Conservation (phyloP, 2,888 invertebrate species). For the Callyntrura sp. region DNA sequence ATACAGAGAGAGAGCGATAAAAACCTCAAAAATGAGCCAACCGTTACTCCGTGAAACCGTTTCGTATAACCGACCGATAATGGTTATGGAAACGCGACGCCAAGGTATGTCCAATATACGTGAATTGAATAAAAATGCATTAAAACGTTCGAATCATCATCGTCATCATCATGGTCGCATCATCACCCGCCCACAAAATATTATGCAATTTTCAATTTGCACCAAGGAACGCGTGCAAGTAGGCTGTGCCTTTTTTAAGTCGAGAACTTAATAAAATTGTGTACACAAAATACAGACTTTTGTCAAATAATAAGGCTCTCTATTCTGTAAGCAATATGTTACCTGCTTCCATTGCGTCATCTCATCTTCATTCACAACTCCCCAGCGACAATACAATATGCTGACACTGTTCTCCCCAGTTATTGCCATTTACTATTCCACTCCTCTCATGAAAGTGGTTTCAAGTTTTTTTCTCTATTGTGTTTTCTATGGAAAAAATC, state of each 20-base stretch:
- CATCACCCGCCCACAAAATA: no score
- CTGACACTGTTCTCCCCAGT: background rate
- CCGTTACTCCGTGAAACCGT: slow-evolving; percentile 68
- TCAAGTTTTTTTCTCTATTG: background rate
- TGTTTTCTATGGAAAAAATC: background rate
- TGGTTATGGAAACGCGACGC: slow-evolving; percentile 22
- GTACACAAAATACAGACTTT: no score
- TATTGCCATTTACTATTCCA: background rate
- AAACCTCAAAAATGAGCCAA: slow-evolving; percentile 56
- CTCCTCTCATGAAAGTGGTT: slow-evolving; percentile 16
- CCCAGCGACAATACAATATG: background rate
- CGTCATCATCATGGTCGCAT: no score
- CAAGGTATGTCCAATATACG: slow-evolving; percentile 49
- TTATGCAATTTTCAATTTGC: no score
- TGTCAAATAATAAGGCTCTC: no score
- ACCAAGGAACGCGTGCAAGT: no score
- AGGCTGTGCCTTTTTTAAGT: no score
- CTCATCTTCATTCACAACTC: slow-evolving; percentile 2
- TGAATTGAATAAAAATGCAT: background rate
- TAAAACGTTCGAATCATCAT: background rate
- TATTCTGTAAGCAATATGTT: background rate
- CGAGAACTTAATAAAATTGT: no score
- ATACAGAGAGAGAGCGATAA: no score
- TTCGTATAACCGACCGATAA: slow-evolving; percentile 55
- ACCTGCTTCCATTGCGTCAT: background rate